Conservation (phyloP, 2,113 vertebrate species). For the human (Homo sapiens) region DNA sequence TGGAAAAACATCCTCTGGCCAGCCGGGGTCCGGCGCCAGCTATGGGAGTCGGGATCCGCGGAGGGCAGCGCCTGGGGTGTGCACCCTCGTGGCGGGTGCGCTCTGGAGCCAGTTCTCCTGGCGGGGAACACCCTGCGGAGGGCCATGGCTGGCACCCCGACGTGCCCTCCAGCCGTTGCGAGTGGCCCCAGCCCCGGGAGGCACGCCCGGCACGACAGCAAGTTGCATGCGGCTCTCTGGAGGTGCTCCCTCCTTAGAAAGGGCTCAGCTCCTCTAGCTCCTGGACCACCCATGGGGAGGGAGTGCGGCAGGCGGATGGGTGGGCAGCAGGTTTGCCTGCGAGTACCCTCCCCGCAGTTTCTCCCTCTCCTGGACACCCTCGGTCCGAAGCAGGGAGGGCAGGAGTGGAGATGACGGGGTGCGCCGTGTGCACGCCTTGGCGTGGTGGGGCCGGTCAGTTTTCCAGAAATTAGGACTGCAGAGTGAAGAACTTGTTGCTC, state of each 20-base stretch:
- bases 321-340: too few species aligned
- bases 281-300: neutral
- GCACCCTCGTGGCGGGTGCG: neutral
- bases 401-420: too few species aligned
- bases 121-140: neutral
- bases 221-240: neutral
- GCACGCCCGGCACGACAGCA: neutral
- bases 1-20: conserved; percentile 45
- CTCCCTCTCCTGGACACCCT: neutral
- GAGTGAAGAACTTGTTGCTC: neutral
- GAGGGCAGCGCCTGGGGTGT: neutral
- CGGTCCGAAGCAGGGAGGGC: neutral
- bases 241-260: neutral
- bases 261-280: neutral
- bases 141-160: neutral
- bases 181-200: neutral
- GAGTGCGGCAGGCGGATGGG: neutral
- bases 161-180: neutral
- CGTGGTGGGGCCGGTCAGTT: neutral
- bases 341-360: neutral
- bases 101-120: neutral
- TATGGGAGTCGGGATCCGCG: neutral
- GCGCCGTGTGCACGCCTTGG: neutral
- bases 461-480: neutral
- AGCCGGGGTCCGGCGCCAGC: neutral